Base-by-base conservation (phyloP, 2,797 vertebrate genomes). In the Eulemur rubriventer region DNA sequence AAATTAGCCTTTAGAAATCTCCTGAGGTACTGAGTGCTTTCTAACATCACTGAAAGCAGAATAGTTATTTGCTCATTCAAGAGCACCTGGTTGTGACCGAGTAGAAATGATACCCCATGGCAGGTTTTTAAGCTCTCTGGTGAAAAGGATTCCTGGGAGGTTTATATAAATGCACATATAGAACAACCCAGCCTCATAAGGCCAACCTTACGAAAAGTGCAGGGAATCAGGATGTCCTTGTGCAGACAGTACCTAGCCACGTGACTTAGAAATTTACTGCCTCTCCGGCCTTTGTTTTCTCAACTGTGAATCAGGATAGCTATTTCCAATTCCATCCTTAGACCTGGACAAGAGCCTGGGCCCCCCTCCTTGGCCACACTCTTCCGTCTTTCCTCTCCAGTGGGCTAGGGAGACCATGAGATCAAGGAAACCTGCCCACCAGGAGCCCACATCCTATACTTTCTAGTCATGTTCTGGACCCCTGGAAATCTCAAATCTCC, bases 1-100 rank as follows among this genome's bases (percentile, higher is more conserved):
- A 89, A 96, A 91, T 97, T 97, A 97, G 88, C 75, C 35, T 97
- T 98, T 96, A 92, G n/a, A 97, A 87, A 61, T 79, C 69, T 78
- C 57, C 81, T 43, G 57, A 96, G 78, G 67, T 91, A 96, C 20
- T 93, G 81, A 93, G 63, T 90, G 43, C 33, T 97, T 83, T 84
- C 57, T 73, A 95, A 73, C 65, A 89, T 41, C 7, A 30, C 69
- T 96, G 97, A 92, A 95, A 97, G 94, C 14, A 50, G 91, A 72
- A 57, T 5, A 17, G 65, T 48, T 92, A 4, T 88, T 92, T 93
- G 22, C 92, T 96, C 94, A 89, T 88, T 96, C 97, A 97, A 96
- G 88, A 95, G 85, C 35, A 73, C 35, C 50, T 78, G 67, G n/a
- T 38, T 88, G 24, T 76, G 22, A 43, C 57, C 43, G 28, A 50